Conservation (phyloP, 1,140 invertebrate genomes). For the Achroia grisella region DNA sequence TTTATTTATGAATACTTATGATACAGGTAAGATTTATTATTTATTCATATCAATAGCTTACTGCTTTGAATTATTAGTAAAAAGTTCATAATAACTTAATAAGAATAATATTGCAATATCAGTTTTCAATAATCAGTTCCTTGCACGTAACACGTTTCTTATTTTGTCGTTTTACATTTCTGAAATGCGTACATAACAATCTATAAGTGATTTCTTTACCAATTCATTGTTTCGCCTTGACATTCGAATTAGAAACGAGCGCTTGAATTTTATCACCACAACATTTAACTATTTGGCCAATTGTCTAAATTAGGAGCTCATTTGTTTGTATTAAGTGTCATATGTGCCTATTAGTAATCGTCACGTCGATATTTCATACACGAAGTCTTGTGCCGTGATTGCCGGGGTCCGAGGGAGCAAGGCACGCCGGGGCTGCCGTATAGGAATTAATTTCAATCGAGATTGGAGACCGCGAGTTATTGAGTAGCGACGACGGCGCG, state of each 20-base stretch:
- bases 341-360: conserved; percentile 21
- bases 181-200: too few relatives aligned
- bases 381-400: conserved; percentile 17
- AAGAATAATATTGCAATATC: too few relatives aligned
- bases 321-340: conserved; percentile 43
- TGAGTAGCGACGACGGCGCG: not conserved
- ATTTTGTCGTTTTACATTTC: too few relatives aligned
- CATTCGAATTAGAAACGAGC: not conserved
- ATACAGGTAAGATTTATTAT: too few relatives aligned
- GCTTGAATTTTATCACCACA: not conserved
- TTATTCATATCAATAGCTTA: too few relatives aligned
- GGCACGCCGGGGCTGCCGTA: conserved; percentile 7
- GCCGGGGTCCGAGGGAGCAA: not conserved
- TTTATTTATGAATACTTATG: too few relatives aligned
- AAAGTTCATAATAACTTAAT: too few relatives aligned
- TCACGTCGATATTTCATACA: conserved; percentile 19
- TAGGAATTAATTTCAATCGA: conserved; percentile 29
- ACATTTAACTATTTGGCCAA: conserved; percentile 21
- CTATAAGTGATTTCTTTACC: too few relatives aligned
- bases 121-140: too few relatives aligned
- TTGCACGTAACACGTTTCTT: too few relatives aligned
- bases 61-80: too few relatives aligned
- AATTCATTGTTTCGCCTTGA: not conserved
- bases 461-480: conserved; percentile 7
- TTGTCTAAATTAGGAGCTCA: conserved; percentile 51